Conservation (phyloP, 1,140 invertebrate genomes). For the Sycophila sp. region DNA sequence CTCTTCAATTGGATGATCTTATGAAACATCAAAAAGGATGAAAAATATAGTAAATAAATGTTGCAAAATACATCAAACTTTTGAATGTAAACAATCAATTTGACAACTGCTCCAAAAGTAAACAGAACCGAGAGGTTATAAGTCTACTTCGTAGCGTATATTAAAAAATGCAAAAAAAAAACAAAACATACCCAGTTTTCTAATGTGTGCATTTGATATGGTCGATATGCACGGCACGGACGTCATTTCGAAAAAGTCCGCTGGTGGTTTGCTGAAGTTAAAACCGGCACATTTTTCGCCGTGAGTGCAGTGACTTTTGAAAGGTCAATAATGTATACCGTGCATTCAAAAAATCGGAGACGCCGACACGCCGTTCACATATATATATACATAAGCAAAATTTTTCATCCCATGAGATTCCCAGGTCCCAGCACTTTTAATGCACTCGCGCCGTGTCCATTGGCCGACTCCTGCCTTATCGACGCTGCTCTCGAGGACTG, state of each 20-base stretch:
- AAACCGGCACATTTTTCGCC: conserved; percentile 2
- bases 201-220: conserved; percentile 42
- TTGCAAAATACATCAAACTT: too few relatives aligned
- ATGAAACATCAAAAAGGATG: background rate
- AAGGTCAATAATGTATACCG: background rate
- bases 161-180: background rate
- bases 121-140: background rate
- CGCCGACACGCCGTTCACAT: too few relatives aligned
- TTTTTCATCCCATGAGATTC: too few relatives aligned
- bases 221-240: conserved; percentile 22
- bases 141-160: background rate
- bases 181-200: conserved; percentile 44
- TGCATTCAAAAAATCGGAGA: background rate
- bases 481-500: background rate
- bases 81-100: too few relatives aligned
- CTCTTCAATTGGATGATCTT: conserved; percentile 59
- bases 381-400: background rate
- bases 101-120: background rate
- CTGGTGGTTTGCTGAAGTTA: conserved; percentile 10
- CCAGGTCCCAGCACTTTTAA: too few relatives aligned
- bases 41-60: background rate
- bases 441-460: too few relatives aligned
- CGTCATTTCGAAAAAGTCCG: conserved; percentile 39
- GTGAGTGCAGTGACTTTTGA: too few relatives aligned
- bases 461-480: background rate